Evolutionary conservation across 2,888 invertebrate species (phyloP), one percentile per base, ranked within the genome.

Genomic region (Ditylenchus weischeri): DNA sequence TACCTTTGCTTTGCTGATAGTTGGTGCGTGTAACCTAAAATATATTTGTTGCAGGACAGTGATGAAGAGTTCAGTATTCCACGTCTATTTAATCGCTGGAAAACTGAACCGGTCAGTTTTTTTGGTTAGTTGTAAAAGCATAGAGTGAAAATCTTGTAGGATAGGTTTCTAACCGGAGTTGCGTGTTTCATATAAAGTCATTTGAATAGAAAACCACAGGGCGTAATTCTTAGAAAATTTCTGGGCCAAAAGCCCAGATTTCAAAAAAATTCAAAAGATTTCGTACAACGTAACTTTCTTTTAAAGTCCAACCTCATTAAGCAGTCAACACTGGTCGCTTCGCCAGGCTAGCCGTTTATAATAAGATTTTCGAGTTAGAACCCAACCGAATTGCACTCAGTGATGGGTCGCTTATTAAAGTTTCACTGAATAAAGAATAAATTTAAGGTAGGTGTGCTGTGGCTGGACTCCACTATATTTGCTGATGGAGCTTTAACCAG

Each of bases 81-180:
- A 60, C 87, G 78, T 3, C 71, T 83, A 13, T 69, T 92, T 13
- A 87, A 89, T 35, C 88, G 95, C 69, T 98, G 98, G 98, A 85
- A 91, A 38, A 94, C 94, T 0, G 98, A 98, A 85, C 94, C 94
- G 10, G 88, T 98, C 1, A 91, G 90, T 66, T 29, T 29, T 2
- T 29, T 23, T 23, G 36, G 21, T 21, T 15, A 18, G 43, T 19
- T 63, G 43, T 50, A 13, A 57, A 29, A 29, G 5, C 13, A 69
- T 1, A 57, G 63, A 43, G 43, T 29, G 29, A 29, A 29, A 29
- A 29, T 29, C 29, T 29, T 29, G 29, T 29, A 29, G 29, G 5
- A 5, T 29, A 4, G 29, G 29, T 29, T 29, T 4, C 2, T 29
- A 29, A 29, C 29, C 29, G 29, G 29, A 29, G 29, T 29, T 5